phyloP scores from a whole-genome alignment of 2,797 vertebrate species.

The Malacoraja senta region DNA sequence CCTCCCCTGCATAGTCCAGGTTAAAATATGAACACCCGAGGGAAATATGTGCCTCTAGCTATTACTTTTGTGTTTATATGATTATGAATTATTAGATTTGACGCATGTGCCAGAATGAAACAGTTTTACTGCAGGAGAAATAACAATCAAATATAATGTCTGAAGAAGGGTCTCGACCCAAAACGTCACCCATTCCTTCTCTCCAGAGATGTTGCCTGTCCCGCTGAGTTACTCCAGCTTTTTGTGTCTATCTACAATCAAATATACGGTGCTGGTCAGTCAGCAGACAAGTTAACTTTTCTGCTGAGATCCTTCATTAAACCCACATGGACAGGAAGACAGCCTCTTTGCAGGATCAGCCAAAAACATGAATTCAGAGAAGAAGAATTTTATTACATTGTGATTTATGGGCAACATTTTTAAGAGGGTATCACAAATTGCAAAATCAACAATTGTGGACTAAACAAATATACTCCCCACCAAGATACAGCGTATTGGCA shows the following conservation, averaged over 20 bases:
- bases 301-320: constrained; percentile 12
- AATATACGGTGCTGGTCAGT: not conserved
- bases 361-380: not conserved
- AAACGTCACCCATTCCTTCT: too few relatives aligned
- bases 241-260: not conserved
- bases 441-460: not conserved
- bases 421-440: not conserved
- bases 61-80: not conserved
- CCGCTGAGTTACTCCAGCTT: too few relatives aligned
- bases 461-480: not conserved
- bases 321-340: not conserved
- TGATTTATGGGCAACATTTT: not conserved
- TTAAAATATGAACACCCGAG: not conserved
- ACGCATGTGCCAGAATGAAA: not conserved
- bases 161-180: too few relatives aligned
- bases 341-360: not conserved
- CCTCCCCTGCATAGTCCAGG: not conserved
- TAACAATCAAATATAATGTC: not conserved
- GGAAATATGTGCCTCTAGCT: not conserved
- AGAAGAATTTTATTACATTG: not conserved
- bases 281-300: not conserved
- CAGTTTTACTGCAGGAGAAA: not conserved
- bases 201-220: too few relatives aligned
- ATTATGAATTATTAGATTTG: not conserved
- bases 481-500: not conserved